Evolutionary conservation across 2,888 invertebrate species (phyloP).

Genomic region (Camptogramma bilineatum): DNA sequence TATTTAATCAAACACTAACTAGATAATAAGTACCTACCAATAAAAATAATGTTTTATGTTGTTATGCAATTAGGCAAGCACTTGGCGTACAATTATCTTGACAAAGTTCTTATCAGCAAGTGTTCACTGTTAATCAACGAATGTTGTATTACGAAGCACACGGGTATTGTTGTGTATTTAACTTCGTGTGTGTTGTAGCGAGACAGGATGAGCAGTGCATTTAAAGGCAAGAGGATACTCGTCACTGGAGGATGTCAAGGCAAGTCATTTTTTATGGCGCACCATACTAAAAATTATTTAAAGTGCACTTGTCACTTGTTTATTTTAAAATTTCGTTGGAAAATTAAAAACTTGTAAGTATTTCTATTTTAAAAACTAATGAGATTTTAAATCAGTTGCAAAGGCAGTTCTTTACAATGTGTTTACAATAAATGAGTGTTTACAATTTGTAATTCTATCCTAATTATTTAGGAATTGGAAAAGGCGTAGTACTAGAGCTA

Average conservation of each 20-base stretch:
- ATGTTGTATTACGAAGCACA: neutral
- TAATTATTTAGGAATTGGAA: conserved; percentile 86
- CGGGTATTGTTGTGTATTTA: neutral
- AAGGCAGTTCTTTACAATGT: too few relatives aligned
- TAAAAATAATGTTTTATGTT: neutral
- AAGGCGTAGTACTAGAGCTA: conserved; percentile 88
- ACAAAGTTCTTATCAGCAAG: neutral
- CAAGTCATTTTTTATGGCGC: conserved; percentile 60
- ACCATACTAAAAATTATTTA: too few relatives aligned
- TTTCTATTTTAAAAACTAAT: too few relatives aligned
- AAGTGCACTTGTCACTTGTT: too few relatives aligned
- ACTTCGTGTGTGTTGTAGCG: conserved; percentile 13
- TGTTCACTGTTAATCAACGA: conserved; percentile 3
- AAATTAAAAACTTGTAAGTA: too few relatives aligned
- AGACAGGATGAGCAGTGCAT: conserved; percentile 74
- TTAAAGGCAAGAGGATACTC: conserved; percentile 90
- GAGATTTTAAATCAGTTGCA: too few relatives aligned
- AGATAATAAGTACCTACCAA: too few relatives aligned
- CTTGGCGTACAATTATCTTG: neutral
- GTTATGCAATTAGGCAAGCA: neutral
- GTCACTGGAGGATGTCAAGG: conserved; percentile 96
- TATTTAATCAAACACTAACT: too few relatives aligned
- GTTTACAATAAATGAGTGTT: neutral
- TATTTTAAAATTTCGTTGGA: too few relatives aligned
- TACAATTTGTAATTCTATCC: neutral